Conservation (phyloP, 92 coral and sea anemone species). For the Scolanthus callimorphus region DNA sequence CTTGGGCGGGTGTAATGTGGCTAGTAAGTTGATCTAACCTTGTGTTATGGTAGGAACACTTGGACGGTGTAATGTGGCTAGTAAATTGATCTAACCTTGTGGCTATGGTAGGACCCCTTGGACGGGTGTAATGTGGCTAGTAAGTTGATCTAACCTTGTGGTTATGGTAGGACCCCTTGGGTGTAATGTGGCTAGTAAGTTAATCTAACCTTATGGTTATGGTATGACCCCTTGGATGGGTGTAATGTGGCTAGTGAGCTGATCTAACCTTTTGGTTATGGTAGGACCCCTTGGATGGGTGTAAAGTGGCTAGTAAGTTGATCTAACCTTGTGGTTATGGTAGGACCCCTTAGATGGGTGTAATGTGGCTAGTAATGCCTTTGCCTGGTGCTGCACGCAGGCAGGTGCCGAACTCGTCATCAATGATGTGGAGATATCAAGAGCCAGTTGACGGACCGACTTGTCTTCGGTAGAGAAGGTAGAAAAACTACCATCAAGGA, state of each 20-base stretch:
- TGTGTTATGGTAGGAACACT: constrained; percentile 79
- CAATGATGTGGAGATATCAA: constrained; percentile 81
- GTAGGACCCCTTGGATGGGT: constrained; percentile 81
- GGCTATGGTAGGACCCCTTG: constrained; percentile 79
- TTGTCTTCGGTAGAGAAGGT: constrained; percentile 64
- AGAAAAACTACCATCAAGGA: constrained; percentile 91
- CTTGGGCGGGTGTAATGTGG: constrained; percentile 90
- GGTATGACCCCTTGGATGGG: neutral
- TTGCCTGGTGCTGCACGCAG: constrained; percentile 87
- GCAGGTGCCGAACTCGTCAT: constrained; percentile 86
- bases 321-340: constrained; percentile 91
- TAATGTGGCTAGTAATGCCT: constrained; percentile 79
- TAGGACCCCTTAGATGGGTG: constrained; percentile 86
- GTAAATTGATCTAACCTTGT: constrained; percentile 69
- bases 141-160: too few species aligned
- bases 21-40: constrained; percentile 94
- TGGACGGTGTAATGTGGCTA: constrained; percentile 89
- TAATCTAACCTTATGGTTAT: neutral
- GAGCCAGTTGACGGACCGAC: constrained; percentile 52
- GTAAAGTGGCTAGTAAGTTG: constrained; percentile 71
- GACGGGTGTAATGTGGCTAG: constrained; percentile 86
- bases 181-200: neutral
- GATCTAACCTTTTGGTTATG: constrained; percentile 84
- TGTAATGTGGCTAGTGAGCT: neutral
- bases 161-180: neutral